Base-by-base conservation (phyloP, 2,797 vertebrate genomes). In the Apodemus agrarius region DNA sequence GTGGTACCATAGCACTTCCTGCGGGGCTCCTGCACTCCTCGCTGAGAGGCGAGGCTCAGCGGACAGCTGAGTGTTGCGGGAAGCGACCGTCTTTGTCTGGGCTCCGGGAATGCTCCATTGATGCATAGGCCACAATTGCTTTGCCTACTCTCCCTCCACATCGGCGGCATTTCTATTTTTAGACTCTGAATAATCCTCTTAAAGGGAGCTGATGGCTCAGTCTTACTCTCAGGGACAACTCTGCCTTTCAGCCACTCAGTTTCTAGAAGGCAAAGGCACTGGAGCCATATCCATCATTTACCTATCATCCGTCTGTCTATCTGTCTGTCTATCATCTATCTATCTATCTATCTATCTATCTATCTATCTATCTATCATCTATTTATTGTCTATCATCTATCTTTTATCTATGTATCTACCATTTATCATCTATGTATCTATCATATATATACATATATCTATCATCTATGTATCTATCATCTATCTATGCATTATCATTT, bases 41-140 rank as follows among this genome's bases (percentile, higher is more conserved):
- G 0, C 21, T 2, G 0, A 3, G 7, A 0, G 31, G 0, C 4
- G 74, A 46, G 52, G 29, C 3, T 3, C 29, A 1, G 29, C 2
- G 0, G 0, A 0, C 16, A n/a, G 7, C 29, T 4, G 6, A 4
- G 29, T 1, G 54, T 13, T 2, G 22, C 75, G 57, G 74, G 14
- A 29, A 12, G 67, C 24, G 29, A 4, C 34, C 9, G 24, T 11
- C 67, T 74, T 21, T 69, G 24, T 40, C 13, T 40, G 11, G 67
- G 67, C 49, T 52, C 84, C 4, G 79, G 43, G 37, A 17, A 31
- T 7, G 9, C 49, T 74, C 61, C 22, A 0, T 9, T 2, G 81
- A 4, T 1, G 4, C 22, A 7, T 2, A 1, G 3, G 12, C 34
- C 19, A 3, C 16, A 0, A 0, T 31, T 46, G 46, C 22, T 46